A percentile compares a stretch with the other conserved stretches of the same genome.
Evolutionary conservation across 1,140 invertebrate species (phyloP).

Genomic region (Saccostrea cuccullata): DNA sequence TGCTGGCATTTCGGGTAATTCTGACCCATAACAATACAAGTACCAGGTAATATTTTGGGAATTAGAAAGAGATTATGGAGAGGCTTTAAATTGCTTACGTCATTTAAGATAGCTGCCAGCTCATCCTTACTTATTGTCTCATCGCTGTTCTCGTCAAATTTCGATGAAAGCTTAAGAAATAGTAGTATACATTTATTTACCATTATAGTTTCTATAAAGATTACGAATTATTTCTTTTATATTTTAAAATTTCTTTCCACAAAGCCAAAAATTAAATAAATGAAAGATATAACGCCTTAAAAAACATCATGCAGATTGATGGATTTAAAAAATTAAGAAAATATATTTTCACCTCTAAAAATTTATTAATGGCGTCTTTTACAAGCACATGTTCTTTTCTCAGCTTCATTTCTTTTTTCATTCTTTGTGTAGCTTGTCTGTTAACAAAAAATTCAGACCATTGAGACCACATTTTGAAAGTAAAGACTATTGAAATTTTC

Average conservation of each 20-base stretch:
- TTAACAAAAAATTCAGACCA: not conserved
- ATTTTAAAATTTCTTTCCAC: not conserved
- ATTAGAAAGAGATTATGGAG: too few species aligned
- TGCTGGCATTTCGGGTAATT: too few species aligned
- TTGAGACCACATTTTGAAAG: too few species aligned
- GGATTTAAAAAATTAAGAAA: not conserved
- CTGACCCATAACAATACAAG: too few species aligned
- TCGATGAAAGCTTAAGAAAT: not conserved
- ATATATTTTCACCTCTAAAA: not conserved
- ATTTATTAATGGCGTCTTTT: not conserved
- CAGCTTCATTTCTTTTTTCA: not conserved
- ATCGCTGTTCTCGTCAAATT: not conserved
- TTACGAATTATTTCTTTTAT: not conserved
- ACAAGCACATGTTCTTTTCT: not conserved
- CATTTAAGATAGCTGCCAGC: not conserved
- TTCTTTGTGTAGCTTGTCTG: not conserved
- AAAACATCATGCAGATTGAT: not conserved
- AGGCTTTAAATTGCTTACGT: not conserved
- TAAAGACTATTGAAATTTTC: not conserved
- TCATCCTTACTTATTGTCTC: not conserved
- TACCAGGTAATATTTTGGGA: too few species aligned
- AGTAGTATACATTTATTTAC: not conserved
- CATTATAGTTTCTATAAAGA: not conserved
- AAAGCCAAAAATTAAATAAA: too few species aligned
- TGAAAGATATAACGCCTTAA: not conserved